Conservation (phyloP, 1,140 invertebrate genomes). For the Solenopsis fugax region DNA sequence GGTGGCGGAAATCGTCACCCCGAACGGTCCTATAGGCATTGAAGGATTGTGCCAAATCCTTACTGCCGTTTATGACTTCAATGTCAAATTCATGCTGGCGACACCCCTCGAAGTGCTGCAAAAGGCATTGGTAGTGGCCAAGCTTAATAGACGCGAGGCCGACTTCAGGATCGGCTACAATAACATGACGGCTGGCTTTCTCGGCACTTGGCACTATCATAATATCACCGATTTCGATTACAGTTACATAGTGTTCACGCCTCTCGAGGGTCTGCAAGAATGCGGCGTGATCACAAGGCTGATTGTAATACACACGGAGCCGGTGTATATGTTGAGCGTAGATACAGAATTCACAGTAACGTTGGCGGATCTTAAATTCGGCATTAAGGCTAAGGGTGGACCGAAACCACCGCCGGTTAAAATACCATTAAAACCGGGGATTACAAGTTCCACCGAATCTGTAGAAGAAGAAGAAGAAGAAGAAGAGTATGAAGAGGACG, state of each 20-base stretch:
- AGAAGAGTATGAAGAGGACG: conserved; percentile 70
- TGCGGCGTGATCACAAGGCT: conserved; percentile 91
- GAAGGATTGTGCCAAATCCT: conserved; percentile 88
- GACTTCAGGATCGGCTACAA: conserved; percentile 92
- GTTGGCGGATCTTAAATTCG: conserved; percentile 89
- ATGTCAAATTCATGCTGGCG: conserved; percentile 90
- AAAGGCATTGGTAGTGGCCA: conserved; percentile 88
- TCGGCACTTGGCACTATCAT: conserved; percentile 91
- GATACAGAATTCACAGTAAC: conserved; percentile 90
- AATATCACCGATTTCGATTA: conserved; percentile 91
- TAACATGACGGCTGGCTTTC: conserved; percentile 91
- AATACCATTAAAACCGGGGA: conserved; percentile 71
- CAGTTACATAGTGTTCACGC: conserved; percentile 91
- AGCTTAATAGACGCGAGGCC: conserved; percentile 88
- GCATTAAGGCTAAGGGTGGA: conserved; percentile 77
- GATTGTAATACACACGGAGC: conserved; percentile 83
- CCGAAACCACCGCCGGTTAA: conserved; percentile 79
- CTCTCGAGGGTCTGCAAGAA: conserved; percentile 91
- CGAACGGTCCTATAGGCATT: conserved; percentile 89
- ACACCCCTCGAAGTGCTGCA: conserved; percentile 91
- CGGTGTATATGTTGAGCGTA: conserved; percentile 86
- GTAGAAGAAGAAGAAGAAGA: conserved; percentile 43
- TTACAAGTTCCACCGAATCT: conserved; percentile 2
- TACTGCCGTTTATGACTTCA: conserved; percentile 89
- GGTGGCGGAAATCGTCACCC: conserved; percentile 90